Evolutionary conservation across 2,113 vertebrate species (phyloP).

Genomic region (Corapipo altera): DNA sequence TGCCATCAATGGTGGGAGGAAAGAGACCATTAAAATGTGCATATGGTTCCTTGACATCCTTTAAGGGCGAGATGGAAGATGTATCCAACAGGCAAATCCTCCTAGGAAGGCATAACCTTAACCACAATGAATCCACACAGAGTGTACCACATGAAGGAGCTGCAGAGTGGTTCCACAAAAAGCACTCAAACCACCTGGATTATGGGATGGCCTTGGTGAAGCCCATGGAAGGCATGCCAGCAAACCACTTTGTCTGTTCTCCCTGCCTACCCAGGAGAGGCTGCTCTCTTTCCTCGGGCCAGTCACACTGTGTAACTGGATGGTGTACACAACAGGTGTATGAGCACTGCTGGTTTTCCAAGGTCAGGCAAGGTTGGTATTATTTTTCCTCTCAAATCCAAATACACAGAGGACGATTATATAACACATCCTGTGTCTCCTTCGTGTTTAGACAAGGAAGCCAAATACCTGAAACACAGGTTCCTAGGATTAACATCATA

Average conservation of each 20-base stretch:
- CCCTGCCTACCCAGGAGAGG: slow-evolving; percentile 78
- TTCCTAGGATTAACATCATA: not conserved
- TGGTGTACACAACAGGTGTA: slow-evolving; percentile 72
- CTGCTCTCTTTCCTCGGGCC: slow-evolving; percentile 63
- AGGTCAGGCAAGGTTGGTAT: not conserved
- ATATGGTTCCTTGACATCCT: not conserved
- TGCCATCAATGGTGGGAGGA: not conserved
- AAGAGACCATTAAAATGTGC: not conserved
- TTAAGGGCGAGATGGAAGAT: slow-evolving; percentile 76
- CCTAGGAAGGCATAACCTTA: slow-evolving; percentile 79
- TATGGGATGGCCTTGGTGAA: slow-evolving; percentile 78
- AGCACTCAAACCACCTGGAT: slow-evolving; percentile 73
- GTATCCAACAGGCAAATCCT: slow-evolving; percentile 74
- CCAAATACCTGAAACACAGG: not conserved
- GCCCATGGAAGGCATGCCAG: slow-evolving; percentile 62
- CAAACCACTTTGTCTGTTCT: slow-evolving; percentile 71
- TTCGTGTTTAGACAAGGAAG: not conserved
- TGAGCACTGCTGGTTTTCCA: not conserved
- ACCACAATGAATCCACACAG: slow-evolving; percentile 67
- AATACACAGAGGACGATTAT: not conserved
- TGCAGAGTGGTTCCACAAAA: slow-evolving; percentile 76
- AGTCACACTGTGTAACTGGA: slow-evolving; percentile 78
- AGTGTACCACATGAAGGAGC: slow-evolving; percentile 67
- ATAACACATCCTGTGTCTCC: not conserved
- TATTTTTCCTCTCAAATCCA: not conserved